These are phyloP conservation scores for Dendrocincla tyrannina DNA, from an alignment of 2,797 vertebrate species.

Conservation along the genomic window DNA sequence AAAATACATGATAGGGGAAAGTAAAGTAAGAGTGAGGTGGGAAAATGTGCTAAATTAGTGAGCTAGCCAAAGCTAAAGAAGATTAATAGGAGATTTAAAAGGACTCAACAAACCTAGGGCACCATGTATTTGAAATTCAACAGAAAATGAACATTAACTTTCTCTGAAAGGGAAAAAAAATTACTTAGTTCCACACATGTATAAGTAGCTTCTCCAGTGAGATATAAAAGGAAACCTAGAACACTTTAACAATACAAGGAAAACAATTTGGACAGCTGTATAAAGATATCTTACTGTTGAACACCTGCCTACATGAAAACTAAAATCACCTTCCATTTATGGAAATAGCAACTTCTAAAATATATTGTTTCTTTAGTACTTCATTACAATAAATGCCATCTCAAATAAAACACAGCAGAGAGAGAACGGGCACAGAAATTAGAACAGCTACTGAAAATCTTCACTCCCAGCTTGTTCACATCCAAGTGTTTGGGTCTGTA, in stretches of 20 bases:
- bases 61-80: not conserved
- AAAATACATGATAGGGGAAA: not conserved
- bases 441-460: not conserved
- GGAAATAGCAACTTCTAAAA: not conserved
- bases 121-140: not conserved
- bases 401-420: not conserved
- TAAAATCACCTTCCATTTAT: not conserved
- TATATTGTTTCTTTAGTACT: not conserved
- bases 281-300: not conserved
- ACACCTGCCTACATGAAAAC: not conserved
- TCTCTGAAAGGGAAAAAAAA: not conserved
- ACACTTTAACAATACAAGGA: not conserved
- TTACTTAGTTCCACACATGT: fast-evolving
- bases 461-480: not conserved
- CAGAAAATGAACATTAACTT: not conserved
- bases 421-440: not conserved
- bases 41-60: not conserved
- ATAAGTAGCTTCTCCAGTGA: not conserved
- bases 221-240: not conserved
- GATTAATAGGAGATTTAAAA: not conserved
- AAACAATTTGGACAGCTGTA: not conserved
- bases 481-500: not conserved
- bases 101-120: not conserved
- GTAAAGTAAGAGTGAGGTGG: not conserved
- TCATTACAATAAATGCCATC: not conserved